These are phyloP conservation scores for Monopis laevigella DNA, from an alignment of 2,888 invertebrate species.

Conservation along the genomic window DNA sequence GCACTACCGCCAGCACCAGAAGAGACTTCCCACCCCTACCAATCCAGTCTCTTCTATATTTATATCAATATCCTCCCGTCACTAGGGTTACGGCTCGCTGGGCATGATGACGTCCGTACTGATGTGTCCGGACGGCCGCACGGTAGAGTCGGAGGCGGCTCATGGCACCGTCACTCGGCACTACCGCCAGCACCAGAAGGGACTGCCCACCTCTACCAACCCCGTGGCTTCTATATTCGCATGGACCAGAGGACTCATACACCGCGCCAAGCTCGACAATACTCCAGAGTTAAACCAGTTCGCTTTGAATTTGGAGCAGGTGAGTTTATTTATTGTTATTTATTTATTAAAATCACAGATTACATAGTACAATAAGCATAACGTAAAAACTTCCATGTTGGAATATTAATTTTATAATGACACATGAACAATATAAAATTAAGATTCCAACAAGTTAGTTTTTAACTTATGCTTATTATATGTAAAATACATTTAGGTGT, in stretches of 20 bases:
- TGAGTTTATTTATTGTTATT: no score
- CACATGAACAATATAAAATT: no score
- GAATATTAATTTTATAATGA: no score
- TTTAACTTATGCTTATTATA: no score
- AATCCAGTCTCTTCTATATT: not conserved
- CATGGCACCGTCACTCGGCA: constrained; percentile 93
- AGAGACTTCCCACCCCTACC: not conserved
- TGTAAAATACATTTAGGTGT: no score
- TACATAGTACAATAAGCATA: no score
- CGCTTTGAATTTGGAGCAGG: constrained; percentile 75
- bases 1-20: no score
- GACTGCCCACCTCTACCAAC: constrained; percentile 87
- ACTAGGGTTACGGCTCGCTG: constrained; percentile 79
- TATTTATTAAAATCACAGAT: no score
- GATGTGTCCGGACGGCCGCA: constrained; percentile 85
- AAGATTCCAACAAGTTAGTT: no score
- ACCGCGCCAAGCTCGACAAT: constrained; percentile 83
- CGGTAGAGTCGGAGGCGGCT: constrained; percentile 91
- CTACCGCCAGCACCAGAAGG: constrained; percentile 88
- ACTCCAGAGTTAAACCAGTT: constrained; percentile 80
- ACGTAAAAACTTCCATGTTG: no score
- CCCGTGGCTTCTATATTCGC: constrained; percentile 93
- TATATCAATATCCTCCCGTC: not conserved
- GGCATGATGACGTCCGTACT: constrained; percentile 93
- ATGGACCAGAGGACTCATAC: constrained; percentile 87